Evolutionary conservation across 2,888 invertebrate species (phyloP).

Genomic region (Cabera pusaria): DNA sequence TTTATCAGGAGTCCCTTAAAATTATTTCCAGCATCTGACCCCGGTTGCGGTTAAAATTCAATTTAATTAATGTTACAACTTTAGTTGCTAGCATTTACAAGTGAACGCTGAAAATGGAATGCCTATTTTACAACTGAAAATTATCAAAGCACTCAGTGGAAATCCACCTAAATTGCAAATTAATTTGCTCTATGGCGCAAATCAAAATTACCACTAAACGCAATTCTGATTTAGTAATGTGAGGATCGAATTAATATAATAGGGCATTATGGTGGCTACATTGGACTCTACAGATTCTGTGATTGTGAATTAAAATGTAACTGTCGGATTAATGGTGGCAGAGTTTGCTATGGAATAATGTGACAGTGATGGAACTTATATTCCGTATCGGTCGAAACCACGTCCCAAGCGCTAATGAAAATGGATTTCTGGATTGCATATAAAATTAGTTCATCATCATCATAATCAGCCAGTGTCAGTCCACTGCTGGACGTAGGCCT

Average conservation of each 20-base stretch:
- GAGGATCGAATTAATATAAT: conserved; percentile 26
- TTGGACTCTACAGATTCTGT: conserved; percentile 18
- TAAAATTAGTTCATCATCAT: no score
- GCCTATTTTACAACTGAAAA: conserved; percentile 17
- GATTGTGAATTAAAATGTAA: conserved; percentile 18
- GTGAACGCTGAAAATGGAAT: conserved; percentile 9
- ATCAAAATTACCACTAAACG: conserved; percentile 34
- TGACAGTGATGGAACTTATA: no score
- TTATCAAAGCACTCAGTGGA: conserved; percentile 25
- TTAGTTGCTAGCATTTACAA: conserved; percentile 9
- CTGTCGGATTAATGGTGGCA: no score
- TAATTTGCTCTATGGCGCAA: conserved; percentile 30
- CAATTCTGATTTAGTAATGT: conserved; percentile 33
- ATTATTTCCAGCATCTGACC: neutral
- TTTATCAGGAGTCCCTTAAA: neutral
- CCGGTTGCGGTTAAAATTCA: conserved; percentile 2
- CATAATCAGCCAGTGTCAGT: no score
- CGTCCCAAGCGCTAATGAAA: no score
- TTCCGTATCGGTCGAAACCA: no score
- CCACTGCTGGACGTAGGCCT: no score
- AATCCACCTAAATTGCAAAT: conserved; percentile 31
- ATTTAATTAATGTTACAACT: conserved; percentile 10
- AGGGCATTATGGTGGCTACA: conserved; percentile 18
- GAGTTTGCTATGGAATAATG: no score
- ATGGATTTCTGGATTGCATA: no score